Evolutionary conservation across 2,797 vertebrate species (phyloP).

Genomic region (Rhinoraja longicauda): DNA sequence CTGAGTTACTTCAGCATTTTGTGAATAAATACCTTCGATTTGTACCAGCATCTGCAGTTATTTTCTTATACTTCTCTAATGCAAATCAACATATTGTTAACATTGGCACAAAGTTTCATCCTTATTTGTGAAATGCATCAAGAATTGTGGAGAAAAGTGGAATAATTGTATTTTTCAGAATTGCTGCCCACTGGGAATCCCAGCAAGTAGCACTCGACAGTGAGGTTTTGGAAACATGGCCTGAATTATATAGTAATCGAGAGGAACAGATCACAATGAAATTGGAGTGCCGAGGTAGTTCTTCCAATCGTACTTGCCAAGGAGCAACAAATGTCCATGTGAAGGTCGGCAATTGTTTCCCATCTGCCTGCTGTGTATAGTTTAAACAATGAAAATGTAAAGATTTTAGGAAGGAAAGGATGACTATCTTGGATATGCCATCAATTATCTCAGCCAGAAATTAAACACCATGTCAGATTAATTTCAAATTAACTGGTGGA

Average conservation of each 20-base stretch:
- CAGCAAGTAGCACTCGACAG: constrained; percentile 85
- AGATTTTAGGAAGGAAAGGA: background rate
- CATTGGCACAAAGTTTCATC: background rate
- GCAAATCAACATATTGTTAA: background rate
- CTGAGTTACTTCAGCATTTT: too few relatives aligned
- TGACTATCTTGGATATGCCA: background rate
- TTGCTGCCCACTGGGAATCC: constrained; percentile 81
- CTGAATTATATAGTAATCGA: constrained; percentile 80
- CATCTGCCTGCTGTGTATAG: background rate
- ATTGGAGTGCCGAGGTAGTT: constrained; percentile 78
- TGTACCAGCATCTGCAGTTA: too few relatives aligned
- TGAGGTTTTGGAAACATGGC: constrained; percentile 79
- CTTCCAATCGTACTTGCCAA: constrained; percentile 74
- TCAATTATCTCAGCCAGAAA: background rate
- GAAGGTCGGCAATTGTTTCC: constrained; percentile 60
- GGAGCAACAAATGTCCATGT: constrained; percentile 78
- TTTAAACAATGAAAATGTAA: background rate
- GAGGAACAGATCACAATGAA: constrained; percentile 80
- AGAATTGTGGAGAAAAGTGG: background rate
- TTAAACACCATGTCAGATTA: background rate
- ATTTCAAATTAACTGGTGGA: background rate
- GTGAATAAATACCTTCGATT: too few relatives aligned
- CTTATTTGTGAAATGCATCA: background rate
- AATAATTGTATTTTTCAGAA: constrained; percentile 56
- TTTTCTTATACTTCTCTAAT: background rate